These are phyloP conservation scores for Pantelozetes paolii DNA, from an alignment of 2,888 invertebrate genomes.

Conservation along the genomic window DNA sequence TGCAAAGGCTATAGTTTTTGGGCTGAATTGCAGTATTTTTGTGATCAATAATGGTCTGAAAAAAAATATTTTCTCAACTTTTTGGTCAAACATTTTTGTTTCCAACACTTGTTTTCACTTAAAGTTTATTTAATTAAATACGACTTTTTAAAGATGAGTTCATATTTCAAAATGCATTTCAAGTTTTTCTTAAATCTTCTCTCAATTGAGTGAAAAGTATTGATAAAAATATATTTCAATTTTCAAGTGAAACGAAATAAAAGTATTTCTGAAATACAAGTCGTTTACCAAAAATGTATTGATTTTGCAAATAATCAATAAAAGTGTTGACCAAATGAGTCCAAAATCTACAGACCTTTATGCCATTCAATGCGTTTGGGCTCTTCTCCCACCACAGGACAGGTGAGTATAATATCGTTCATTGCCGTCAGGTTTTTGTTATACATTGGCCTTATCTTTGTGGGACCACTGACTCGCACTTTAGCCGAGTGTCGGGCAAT, in stretches of 20 bases:
- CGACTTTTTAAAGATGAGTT: not conserved
- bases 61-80: not conserved
- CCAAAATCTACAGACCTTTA: too few species aligned
- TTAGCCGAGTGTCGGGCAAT: conserved; percentile 42
- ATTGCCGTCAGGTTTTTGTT: conserved; percentile 59
- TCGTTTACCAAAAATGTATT: too few species aligned
- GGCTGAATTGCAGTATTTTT: conserved; percentile 12
- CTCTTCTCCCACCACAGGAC: conserved; percentile 58
- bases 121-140: conserved; percentile 16
- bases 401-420: conserved; percentile 68
- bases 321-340: too few species aligned
- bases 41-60: conserved; percentile 3
- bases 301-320: too few species aligned
- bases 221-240: conserved; percentile 3
- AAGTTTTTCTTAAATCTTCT: not conserved
- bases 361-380: conserved; percentile 35
- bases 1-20: not conserved
- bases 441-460: conserved; percentile 39
- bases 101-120: not conserved
- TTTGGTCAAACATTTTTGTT: conserved; percentile 3
- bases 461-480: conserved; percentile 43
- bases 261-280: too few species aligned
- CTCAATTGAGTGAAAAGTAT: not conserved
- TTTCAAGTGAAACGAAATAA: not conserved
- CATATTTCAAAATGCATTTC: conserved; percentile 11